Conservation (phyloP, 2,113 vertebrate genomes). For the Istiophorus platypterus region DNA sequence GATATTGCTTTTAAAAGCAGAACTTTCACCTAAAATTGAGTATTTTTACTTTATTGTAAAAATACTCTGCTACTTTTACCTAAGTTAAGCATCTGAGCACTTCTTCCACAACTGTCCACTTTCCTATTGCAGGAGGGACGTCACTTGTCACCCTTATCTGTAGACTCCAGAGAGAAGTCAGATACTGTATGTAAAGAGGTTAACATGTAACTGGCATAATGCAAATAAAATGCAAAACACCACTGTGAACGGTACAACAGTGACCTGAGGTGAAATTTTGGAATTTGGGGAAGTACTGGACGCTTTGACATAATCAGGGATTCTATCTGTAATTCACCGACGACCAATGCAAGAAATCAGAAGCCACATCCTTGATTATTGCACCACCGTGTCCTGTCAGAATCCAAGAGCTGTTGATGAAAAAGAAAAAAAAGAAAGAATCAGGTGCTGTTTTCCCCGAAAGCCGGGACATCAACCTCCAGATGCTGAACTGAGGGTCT, state of each 20-base stretch:
- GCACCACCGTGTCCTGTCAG: background rate
- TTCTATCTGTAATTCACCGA: conserved; percentile 19
- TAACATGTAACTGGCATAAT: conserved; percentile 32
- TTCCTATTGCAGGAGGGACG: background rate
- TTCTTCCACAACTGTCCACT: background rate
- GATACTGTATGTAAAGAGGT: conserved; percentile 52
- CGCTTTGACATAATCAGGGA: background rate
- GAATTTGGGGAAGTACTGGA: background rate
- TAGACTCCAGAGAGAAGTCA: conserved; percentile 7
- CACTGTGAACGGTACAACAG: background rate
- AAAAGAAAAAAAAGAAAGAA: conserved; percentile 4
- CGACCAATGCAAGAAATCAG: background rate
- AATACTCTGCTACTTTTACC: background rate
- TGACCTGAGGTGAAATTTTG: conserved; percentile 7
- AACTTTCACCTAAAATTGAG: background rate
- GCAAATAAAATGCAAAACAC: conserved; percentile 67
- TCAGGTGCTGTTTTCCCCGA: background rate
- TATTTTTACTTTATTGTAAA: background rate
- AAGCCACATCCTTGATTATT: background rate
- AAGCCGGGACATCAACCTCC: background rate
- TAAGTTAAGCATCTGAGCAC: background rate
- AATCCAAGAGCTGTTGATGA: background rate
- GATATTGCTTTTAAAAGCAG: conserved; percentile 6
- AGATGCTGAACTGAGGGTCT: background rate
- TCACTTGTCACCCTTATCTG: conserved; percentile 39